phyloP scores from a whole-genome alignment of 2,888 invertebrate species.

The Apodemia hepburni region DNA sequence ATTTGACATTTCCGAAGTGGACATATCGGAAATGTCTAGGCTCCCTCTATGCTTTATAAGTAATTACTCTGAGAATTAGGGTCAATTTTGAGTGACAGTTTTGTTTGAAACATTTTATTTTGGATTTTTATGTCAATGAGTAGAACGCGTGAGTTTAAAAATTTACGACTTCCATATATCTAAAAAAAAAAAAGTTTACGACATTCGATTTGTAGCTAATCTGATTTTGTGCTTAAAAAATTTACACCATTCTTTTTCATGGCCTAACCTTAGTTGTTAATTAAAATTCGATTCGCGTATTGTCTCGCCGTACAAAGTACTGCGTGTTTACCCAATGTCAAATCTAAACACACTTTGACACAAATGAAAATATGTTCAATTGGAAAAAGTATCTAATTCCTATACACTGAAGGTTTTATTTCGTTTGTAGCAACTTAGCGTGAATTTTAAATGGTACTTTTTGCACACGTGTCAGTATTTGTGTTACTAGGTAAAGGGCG shows the following conservation, averaged over 20 bases:
- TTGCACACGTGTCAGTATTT: constrained; percentile 52
- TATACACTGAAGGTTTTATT: constrained; percentile 34
- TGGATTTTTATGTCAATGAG: too few species aligned
- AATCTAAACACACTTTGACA: constrained; percentile 48
- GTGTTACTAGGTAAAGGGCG: constrained; percentile 76
- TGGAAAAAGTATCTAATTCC: constrained; percentile 39
- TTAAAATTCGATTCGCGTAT: constrained; percentile 58
- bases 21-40: too few species aligned
- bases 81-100: too few species aligned
- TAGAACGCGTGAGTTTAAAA: too few species aligned
- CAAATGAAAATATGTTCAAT: constrained; percentile 33
- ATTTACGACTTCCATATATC: too few species aligned
- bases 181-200: too few species aligned
- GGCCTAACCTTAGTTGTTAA: constrained; percentile 35
- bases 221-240: not conserved
- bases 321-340: constrained; percentile 53
- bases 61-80: too few species aligned
- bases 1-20: too few species aligned
- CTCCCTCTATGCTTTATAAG: too few species aligned
- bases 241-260: not conserved
- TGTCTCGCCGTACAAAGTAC: constrained; percentile 41
- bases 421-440: constrained; percentile 31
- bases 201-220: too few species aligned
- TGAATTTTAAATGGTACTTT: constrained; percentile 43
- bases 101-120: too few species aligned